Evolutionary conservation across 2,113 vertebrate species (phyloP), one percentile per base, ranked within the genome.

Genomic region (Lasiurus cinereus): DNA sequence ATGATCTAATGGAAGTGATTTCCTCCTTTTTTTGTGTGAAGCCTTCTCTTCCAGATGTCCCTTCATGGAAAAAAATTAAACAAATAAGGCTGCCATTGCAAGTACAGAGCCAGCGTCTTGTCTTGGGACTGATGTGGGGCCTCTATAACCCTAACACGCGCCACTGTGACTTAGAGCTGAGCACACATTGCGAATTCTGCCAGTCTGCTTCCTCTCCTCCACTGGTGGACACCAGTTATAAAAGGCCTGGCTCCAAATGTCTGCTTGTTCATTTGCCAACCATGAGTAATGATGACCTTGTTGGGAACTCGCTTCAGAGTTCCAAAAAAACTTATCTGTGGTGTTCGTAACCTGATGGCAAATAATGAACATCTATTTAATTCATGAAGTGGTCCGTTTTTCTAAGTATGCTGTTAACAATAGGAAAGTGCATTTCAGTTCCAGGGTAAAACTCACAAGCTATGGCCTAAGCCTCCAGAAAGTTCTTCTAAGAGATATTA

Each of bases 11-110:
- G 99, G 98, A 92, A 99, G 87, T 90, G 99, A 96, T 97, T 97
- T 99, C 22, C 99, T 99, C 52, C 16, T 6, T 86, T 98, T 98
- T 99, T 98, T 87, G 98, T 98, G 29, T 99, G 99, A 96, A 99
- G 99, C 87, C 66, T 90, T 83, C 79, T 43, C 2, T 39, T 69
- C 24, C n/a, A 70, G 27, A 56, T 3, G 0, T 15, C 13, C 43
- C 74, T 73, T 87, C n/a, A n/a, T 43, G 54, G 4, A 67, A 93
- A 50, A 69, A 92, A 78, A 72, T 27, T 59, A 59, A 59, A 59
- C 56, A 66, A 39, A 15, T 52, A 54, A 94, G 24, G 18, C 22
- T 46, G 39, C 1, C 19, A 8, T n/a, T 83, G 66, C 4, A 70
- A 31, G 77, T n/a, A 22, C 14, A 69, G 89, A 89, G 50, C 14